Evolutionary conservation across 2,888 invertebrate genomes (phyloP).

Genomic region (Acronicta psi): DNA sequence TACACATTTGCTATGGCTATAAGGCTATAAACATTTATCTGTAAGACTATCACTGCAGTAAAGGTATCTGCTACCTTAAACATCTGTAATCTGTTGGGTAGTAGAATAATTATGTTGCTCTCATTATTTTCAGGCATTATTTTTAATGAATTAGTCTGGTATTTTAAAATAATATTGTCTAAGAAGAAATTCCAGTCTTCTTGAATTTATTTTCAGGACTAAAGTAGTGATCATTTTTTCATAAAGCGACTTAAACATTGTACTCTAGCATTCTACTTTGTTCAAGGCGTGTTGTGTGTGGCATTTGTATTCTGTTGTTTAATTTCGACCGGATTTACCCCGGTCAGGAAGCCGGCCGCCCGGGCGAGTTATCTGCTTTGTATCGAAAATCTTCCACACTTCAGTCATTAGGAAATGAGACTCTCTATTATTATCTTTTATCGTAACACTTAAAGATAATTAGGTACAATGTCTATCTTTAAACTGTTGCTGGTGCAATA

Average conservation of each 20-base stretch:
- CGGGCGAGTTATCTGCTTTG: neutral
- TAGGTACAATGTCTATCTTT: constrained; percentile 3
- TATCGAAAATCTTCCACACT: constrained; percentile 18
- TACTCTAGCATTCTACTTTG: no score
- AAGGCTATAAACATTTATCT: constrained; percentile 30
- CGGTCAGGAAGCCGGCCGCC: constrained; percentile 13
- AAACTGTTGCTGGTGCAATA: no score
- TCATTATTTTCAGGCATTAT: neutral
- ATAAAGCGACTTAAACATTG: no score
- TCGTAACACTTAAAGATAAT: constrained; percentile 1
- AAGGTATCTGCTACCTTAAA: constrained; percentile 27
- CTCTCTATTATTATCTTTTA: constrained; percentile 4
- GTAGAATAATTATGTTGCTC: constrained; percentile 9
- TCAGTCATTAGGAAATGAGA: constrained; percentile 12
- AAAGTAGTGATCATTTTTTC: no score
- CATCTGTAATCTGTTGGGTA: constrained; percentile 24
- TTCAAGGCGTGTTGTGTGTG: constrained; percentile 11
- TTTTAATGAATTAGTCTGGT: neutral
- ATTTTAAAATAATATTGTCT: neutral
- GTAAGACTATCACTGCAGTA: constrained; percentile 35
- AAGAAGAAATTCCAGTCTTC: neutral
- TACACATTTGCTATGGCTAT: constrained; percentile 19
- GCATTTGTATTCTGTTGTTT: constrained; percentile 20
- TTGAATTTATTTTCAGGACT: constrained; percentile 1
- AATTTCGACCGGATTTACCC: constrained; percentile 21